Conservation (phyloP, 92 coral and sea anemone species). For the Siderastrea siderea region DNA sequence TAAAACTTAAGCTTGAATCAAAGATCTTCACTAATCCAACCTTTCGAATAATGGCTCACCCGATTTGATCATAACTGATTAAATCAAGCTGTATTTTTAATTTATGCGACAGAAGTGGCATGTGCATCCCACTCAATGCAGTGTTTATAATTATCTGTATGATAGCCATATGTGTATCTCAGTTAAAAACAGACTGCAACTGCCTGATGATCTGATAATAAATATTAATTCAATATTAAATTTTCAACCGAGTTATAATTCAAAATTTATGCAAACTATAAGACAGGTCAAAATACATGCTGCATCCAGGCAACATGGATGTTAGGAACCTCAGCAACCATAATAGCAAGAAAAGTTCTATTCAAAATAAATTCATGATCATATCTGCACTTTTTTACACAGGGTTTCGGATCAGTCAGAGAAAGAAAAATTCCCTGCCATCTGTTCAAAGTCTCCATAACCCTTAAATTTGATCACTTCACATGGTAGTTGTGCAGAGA, state of each 20-base stretch:
- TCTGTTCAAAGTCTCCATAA: no score
- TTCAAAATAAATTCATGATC: no score
- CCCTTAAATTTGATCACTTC: no score
- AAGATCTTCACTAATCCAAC: no score
- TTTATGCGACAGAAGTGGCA: background rate
- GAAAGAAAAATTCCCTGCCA: no score
- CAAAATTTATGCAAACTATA: background rate
- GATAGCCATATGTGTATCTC: background rate
- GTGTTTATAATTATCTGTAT: background rate
- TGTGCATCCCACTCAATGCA: constrained; percentile 21
- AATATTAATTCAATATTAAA: constrained; percentile 2
- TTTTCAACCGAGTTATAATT: background rate
- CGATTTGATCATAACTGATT: background rate
- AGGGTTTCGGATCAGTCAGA: no score
- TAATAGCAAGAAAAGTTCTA: background rate
- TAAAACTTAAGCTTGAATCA: no score
- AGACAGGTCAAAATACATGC: background rate
- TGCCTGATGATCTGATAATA: constrained; percentile 4
- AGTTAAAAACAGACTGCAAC: constrained; percentile 11
- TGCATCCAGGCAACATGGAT: background rate
- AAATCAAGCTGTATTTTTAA: background rate
- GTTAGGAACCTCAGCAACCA: background rate
- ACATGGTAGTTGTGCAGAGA: no score
- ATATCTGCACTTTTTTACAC: no score
- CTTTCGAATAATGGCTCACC: no score